Conservation (phyloP, 1,140 invertebrate species). For the Triops cancriformis region DNA sequence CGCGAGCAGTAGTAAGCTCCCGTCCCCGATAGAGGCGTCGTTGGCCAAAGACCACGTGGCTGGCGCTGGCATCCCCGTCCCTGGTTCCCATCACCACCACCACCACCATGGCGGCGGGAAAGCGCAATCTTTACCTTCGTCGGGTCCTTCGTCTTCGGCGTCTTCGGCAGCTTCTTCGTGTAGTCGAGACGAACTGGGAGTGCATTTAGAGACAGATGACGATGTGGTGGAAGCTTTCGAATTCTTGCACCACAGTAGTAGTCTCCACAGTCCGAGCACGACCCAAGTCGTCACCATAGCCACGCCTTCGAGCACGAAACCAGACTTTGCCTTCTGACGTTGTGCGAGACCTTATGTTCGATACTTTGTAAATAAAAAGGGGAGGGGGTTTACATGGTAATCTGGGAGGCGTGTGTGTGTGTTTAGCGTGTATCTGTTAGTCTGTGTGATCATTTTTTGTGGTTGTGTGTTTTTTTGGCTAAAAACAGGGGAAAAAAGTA, state of each 20-base stretch:
- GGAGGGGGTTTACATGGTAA: neutral
- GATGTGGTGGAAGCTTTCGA: neutral
- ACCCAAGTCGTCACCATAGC: neutral
- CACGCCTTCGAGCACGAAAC: neutral
- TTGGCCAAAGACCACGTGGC: neutral
- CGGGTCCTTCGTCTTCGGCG: neutral
- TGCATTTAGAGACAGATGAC: constrained; percentile 6
- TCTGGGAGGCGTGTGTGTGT: neutral
- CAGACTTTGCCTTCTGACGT: constrained; percentile 7
- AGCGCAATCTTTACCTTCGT: neutral
- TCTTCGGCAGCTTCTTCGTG: constrained; percentile 2
- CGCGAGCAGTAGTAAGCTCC: neutral
- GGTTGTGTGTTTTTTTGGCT: neutral
- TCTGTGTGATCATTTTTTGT: neutral
- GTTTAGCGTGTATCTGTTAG: neutral
- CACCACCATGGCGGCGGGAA: neutral
- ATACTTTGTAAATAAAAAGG: neutral
- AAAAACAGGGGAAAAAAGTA: too few species aligned
- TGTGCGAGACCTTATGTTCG: neutral
- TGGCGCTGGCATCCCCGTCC: neutral
- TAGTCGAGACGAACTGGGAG: neutral
- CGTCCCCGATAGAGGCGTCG: neutral
- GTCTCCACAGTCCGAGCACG: neutral
- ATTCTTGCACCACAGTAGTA: neutral
- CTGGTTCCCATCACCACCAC: neutral